Percentiles rank a stretch among this genome's conserved stretches.
These are phyloP conservation scores for Oryzias dopingdopingensis DNA, from an alignment of 2,797 vertebrate genomes.

Conservation along the genomic window DNA sequence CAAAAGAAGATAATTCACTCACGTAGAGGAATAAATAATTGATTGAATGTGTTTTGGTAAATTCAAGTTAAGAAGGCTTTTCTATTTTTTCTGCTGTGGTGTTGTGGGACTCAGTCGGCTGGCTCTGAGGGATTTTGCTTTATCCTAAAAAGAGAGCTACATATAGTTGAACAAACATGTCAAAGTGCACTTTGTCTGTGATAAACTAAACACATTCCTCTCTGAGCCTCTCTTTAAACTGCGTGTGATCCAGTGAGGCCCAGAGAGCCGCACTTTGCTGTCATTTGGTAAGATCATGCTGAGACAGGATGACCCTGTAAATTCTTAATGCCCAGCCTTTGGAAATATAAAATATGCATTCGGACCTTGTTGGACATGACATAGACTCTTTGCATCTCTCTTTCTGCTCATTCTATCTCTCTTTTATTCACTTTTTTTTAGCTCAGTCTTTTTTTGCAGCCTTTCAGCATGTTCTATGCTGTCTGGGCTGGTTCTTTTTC, in stretches of 20 bases:
- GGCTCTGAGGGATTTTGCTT: constrained; percentile 12
- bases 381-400: constrained; percentile 55
- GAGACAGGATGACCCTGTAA: constrained; percentile 59
- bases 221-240: constrained; percentile 32
- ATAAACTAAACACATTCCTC: constrained; percentile 44
- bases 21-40: constrained; percentile 38
- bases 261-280: constrained; percentile 62
- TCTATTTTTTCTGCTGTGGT: neutral
- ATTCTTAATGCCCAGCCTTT: constrained; percentile 72
- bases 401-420: constrained; percentile 19
- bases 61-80: constrained; percentile 22
- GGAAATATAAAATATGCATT: constrained; percentile 70
- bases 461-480: constrained; percentile 33
- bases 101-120: constrained; percentile 7
- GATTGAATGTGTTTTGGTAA: constrained; percentile 4
- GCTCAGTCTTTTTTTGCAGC: constrained; percentile 22
- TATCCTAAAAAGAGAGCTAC: constrained; percentile 1
- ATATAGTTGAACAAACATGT: constrained; percentile 3
- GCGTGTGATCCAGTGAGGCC: constrained; percentile 39
- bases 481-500: constrained; percentile 38
- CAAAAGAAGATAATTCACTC: neutral
- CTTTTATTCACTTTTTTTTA: constrained; percentile 28
- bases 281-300: constrained; percentile 74
- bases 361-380: constrained; percentile 66
- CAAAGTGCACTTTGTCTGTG: constrained; percentile 55